Conservation (phyloP, 2,888 invertebrate species). For the Drosophila meridionalis region DNA sequence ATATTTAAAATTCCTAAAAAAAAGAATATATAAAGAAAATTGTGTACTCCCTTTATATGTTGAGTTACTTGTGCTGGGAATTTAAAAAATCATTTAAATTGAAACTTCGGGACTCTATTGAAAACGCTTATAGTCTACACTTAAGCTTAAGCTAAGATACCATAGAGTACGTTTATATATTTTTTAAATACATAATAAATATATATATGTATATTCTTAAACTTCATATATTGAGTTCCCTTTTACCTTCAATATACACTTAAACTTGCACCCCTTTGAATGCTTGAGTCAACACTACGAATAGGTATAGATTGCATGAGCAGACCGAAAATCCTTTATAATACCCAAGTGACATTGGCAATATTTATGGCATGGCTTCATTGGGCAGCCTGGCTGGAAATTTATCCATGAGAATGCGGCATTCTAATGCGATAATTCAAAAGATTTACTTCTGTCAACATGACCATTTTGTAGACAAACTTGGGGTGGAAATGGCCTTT, state of each 20-base stretch:
- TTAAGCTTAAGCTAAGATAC: not conserved
- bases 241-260: slow-evolving; percentile 5
- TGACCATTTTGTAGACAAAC: slow-evolving; percentile 76
- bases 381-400: slow-evolving; percentile 55
- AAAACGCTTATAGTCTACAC: not conserved
- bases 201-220: not conserved
- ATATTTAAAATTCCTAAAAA: slow-evolving; percentile 2
- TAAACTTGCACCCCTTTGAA: slow-evolving; percentile 20
- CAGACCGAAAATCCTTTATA: slow-evolving; percentile 76
- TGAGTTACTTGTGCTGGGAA: no score
- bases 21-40: no score
- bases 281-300: slow-evolving; percentile 63
- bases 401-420: slow-evolving; percentile 77
- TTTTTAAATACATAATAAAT: not conserved
- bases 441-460: slow-evolving; percentile 85
- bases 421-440: slow-evolving; percentile 83
- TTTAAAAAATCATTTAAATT: no score
- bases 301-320: slow-evolving; percentile 26
- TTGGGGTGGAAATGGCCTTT: slow-evolving; percentile 77
- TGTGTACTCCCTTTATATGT: no score
- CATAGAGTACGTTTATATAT: not conserved
- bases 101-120: no score
- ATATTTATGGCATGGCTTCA: slow-evolving; percentile 82
- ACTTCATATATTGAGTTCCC: slow-evolving; percentile 9
- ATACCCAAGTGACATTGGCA: slow-evolving; percentile 68